Evolutionary conservation across 1,140 invertebrate genomes (phyloP).

Genomic region (Apolygus lucorum): DNA sequence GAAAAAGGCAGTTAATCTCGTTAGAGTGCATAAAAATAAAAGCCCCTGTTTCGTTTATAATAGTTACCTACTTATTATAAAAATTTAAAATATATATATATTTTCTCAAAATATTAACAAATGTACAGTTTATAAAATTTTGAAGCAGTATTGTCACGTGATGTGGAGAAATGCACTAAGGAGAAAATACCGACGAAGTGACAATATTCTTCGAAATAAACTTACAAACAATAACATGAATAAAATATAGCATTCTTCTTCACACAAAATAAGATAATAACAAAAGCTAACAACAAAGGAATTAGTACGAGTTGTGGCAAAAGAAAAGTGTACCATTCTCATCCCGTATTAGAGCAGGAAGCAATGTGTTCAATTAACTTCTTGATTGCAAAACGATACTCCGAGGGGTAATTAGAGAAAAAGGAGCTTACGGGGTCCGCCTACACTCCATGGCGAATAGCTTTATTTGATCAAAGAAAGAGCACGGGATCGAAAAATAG

Average conservation of each 20-base stretch:
- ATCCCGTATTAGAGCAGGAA: background rate
- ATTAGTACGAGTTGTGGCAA: background rate
- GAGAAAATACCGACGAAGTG: background rate
- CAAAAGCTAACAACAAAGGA: background rate
- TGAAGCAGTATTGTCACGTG: slow-evolving; percentile 2
- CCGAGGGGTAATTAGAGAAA: background rate
- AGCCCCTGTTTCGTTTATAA: background rate
- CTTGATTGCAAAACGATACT: background rate
- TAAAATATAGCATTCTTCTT: background rate
- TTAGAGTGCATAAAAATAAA: background rate
- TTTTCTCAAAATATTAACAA: slow-evolving; percentile 1
- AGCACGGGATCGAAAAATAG: too few relatives aligned
- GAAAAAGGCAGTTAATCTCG: background rate
- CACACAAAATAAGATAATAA: background rate
- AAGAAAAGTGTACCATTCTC: background rate
- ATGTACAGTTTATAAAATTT: background rate
- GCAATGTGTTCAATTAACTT: background rate
- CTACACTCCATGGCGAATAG: background rate
- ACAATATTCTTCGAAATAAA: background rate
- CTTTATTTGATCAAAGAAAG: background rate
- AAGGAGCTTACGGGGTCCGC: background rate
- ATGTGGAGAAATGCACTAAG: slow-evolving; percentile 6
- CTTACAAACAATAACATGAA: slow-evolving; percentile 2
- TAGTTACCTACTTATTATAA: background rate
- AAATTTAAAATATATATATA: slow-evolving; percentile 9